Conservation (phyloP, 2,113 vertebrate species). For the Neogobius melanostomus region DNA sequence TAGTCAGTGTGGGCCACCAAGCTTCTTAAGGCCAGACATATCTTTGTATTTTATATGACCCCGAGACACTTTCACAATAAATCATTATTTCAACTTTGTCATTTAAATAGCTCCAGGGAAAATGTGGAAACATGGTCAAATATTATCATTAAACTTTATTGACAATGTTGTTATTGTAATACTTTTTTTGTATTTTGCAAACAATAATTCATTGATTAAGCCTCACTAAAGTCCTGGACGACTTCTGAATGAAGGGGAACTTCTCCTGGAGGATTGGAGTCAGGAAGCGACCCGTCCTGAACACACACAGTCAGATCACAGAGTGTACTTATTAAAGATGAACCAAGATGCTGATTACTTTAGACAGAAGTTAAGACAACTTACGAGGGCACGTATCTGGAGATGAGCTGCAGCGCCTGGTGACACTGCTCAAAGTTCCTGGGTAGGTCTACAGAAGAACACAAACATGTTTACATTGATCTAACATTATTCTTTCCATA, state of each 20-base stretch:
- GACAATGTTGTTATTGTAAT: no score
- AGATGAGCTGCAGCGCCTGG: conserved; percentile 88
- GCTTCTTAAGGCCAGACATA: no score
- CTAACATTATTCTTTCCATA: no score
- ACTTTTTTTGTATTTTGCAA: no score
- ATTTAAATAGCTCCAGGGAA: no score
- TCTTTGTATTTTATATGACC: no score
- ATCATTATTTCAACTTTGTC: no score
- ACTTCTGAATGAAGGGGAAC: conserved; percentile 93
- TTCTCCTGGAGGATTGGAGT: conserved; percentile 88
- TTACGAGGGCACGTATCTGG: conserved; percentile 95
- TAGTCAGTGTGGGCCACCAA: not conserved
- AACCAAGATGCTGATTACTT: no score
- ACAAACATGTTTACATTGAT: not conserved
- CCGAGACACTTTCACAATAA: no score
- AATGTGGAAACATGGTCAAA: no score
- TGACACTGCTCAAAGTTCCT: conserved; percentile 88
- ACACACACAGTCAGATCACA: not conserved
- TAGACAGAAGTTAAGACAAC: conserved; percentile 36
- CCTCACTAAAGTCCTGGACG: conserved; percentile 90
- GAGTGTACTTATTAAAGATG: not conserved
- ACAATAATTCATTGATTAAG: no score
- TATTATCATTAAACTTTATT: no score
- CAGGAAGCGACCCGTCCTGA: conserved; percentile 89
- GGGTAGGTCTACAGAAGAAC: conserved; percentile 76